phyloP scores from a whole-genome alignment of 2,888 invertebrate species.

The Lithophane leautieri region DNA sequence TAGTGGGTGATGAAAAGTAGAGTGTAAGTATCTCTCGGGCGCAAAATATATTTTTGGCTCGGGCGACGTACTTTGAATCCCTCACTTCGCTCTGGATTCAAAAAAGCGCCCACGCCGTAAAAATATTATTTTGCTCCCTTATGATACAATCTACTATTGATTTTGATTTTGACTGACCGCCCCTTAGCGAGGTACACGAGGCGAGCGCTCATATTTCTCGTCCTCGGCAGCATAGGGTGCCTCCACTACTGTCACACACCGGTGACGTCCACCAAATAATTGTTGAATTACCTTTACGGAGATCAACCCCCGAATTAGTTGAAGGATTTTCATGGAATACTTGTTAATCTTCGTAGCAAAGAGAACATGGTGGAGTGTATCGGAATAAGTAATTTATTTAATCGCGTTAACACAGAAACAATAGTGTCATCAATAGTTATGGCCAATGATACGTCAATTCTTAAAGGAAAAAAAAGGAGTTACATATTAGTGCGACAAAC shows the following conservation, averaged over 20 bases:
- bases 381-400: slow-evolving; percentile 14
- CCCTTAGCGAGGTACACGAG: background rate
- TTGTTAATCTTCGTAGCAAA: slow-evolving; percentile 14
- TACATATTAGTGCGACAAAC: background rate
- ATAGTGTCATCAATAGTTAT: background rate
- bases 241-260: background rate
- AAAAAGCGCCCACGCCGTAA: too few species aligned
- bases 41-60: too few species aligned
- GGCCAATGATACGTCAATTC: background rate
- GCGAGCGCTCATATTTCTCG: background rate
- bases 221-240: background rate
- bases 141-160: too few species aligned
- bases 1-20: too few species aligned
- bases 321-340: slow-evolving; percentile 19
- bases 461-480: background rate
- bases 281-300: slow-evolving; percentile 34
- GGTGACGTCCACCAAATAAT: slow-evolving; percentile 1
- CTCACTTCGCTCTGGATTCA: too few species aligned
- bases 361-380: background rate
- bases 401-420: slow-evolving; percentile 12
- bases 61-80: too few species aligned
- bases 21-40: too few species aligned
- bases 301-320: slow-evolving; percentile 35
- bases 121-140: too few species aligned
- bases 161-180: too few species aligned